Percentiles rank a stretch among this genome's conserved stretches.
Evolutionary conservation across 2,113 vertebrate species (phyloP).

Genomic region (Calypte anna): DNA sequence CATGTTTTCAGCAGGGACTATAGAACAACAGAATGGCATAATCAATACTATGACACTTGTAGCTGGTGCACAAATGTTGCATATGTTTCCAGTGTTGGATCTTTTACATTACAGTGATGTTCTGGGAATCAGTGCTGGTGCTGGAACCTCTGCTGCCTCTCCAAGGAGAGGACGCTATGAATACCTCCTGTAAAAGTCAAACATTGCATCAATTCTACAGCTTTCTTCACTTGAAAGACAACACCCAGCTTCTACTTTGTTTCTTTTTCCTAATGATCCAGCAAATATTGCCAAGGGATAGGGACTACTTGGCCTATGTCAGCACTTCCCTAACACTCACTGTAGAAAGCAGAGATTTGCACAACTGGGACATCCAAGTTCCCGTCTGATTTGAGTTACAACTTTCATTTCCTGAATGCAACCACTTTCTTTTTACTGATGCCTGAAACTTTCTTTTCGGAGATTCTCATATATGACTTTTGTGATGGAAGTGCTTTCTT

Average conservation of each 20-base stretch:
- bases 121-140: neutral
- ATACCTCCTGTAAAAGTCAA: constrained; percentile 40
- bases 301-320: constrained; percentile 47
- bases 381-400: constrained; percentile 52
- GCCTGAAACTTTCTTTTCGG: constrained; percentile 1
- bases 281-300: constrained; percentile 39
- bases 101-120: neutral
- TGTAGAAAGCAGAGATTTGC: constrained; percentile 33
- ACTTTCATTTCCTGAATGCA: constrained; percentile 32
- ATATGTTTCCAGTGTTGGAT: neutral
- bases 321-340: constrained; percentile 37
- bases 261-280: constrained; percentile 57
- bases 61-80: neutral
- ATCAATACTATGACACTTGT: neutral
- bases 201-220: constrained; percentile 51
- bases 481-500: neutral
- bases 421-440: constrained; percentile 6
- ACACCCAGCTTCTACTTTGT: constrained; percentile 57
- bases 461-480: neutral
- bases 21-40: neutral
- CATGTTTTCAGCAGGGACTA: neutral
- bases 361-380: constrained; percentile 14
- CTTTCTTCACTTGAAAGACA: constrained; percentile 58
- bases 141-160: constrained; percentile 25
- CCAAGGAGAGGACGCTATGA: rapidly evolving